These are phyloP conservation scores for Pollenia angustigena DNA, from an alignment of 2,888 invertebrate species.

Conservation along the genomic window DNA sequence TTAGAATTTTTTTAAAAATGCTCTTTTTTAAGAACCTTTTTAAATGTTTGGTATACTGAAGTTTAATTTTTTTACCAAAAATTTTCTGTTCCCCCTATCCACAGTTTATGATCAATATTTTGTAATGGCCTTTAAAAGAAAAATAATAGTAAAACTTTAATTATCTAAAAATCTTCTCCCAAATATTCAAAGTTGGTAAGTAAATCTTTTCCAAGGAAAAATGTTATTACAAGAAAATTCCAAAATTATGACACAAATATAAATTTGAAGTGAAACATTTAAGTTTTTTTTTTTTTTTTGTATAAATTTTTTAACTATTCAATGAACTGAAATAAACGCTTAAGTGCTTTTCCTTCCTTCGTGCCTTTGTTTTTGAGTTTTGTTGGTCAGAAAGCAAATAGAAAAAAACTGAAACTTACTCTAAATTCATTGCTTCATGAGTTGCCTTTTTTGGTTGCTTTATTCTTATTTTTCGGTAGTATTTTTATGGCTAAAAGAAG, in stretches of 20 bases:
- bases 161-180: constrained; percentile 17
- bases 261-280: constrained; percentile 29
- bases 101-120: background rate
- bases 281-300: constrained; percentile 3
- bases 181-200: background rate
- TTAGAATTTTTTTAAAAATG: background rate
- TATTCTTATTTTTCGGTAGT: background rate
- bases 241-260: constrained; percentile 27
- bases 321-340: constrained; percentile 53
- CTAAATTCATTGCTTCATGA: constrained; percentile 7
- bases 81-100: background rate
- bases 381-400: background rate
- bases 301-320: constrained; percentile 38
- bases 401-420: background rate
- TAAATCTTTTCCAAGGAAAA: background rate
- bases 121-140: background rate
- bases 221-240: background rate
- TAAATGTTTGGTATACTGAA: background rate
- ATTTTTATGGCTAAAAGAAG: constrained; percentile 1
- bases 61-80: background rate
- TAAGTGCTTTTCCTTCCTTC: background rate
- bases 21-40: background rate
- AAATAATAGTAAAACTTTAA: constrained; percentile 6
- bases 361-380: background rate
- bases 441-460: background rate